phyloP scores from a whole-genome alignment of 2,797 vertebrate species.

The Yasuhikotakia modesta region DNA sequence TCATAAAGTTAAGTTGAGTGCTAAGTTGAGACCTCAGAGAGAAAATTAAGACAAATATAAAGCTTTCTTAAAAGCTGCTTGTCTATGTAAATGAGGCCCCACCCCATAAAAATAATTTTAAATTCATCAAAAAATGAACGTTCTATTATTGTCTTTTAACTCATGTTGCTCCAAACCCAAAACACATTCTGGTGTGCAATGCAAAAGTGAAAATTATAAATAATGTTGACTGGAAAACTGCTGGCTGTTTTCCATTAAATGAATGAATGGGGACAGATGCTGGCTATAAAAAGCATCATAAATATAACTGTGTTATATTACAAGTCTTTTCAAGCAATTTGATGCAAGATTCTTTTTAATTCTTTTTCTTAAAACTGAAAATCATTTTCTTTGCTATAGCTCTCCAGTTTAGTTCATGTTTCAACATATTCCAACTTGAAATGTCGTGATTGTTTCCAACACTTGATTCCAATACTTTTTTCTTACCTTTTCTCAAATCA shows the following conservation, averaged over 20 bases:
- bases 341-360: too few relatives aligned
- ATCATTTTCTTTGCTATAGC: too few relatives aligned
- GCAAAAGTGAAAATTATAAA: background rate
- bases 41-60: background rate
- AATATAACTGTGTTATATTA: background rate
- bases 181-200: background rate
- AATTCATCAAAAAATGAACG: background rate
- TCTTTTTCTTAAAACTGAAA: too few relatives aligned
- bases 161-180: background rate
- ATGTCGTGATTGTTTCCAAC: too few relatives aligned
- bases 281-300: background rate
- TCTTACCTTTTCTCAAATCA: too few relatives aligned
- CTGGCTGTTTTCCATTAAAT: background rate
- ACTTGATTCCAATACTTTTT: too few relatives aligned
- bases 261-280: background rate
- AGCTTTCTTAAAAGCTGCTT: background rate
- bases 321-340: background rate
- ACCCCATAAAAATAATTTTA: slow-evolving; percentile 8
- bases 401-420: too few relatives aligned
- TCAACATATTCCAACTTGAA: too few relatives aligned
- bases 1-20: too few relatives aligned
- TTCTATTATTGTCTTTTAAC: background rate
- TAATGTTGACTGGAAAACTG: background rate
- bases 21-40: slow-evolving; percentile 14
- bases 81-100: background rate